Base-by-base conservation (phyloP, 2,888 invertebrate species). In the Nephrotoma appendiculata region DNA sequence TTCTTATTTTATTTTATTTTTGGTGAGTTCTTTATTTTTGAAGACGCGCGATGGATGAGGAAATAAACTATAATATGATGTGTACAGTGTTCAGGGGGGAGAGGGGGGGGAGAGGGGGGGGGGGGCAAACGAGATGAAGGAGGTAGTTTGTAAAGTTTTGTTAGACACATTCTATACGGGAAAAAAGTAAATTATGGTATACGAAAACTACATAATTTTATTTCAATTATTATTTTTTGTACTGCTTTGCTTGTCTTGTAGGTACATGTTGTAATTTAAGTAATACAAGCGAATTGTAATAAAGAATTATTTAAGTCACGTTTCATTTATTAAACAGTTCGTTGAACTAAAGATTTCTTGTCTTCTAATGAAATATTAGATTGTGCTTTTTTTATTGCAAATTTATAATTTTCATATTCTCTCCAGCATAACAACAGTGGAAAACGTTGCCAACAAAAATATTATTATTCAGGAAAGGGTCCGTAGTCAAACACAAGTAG, bases 281-380 rank as follows among this genome's bases (percentile, higher is more conserved):
- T 31, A 15, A 31, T 31, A 71, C 31, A 71, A 0, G 5, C 19
- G 4, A 31, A 31, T 44, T 71, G 31, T 71, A 31, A 71, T 71
- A 71, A 84, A 84, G 43, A 84, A 84, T 84, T 41, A 84, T 84
- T 41, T 15, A 84, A 84, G 42, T 85, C 85, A 85, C 85, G 85
- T 85, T 85, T 85, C 43, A 85, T 85, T 85, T 85, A 85, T 85
- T 45, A 85, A 85, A 43, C 45, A 85, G 85, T 45, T 85, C 85
- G 85, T 44, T 85, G 85, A 85, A 85, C 85, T 85, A 11, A 43
- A 15, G 41, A 42, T 84, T 84, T 84, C 2, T 43, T 84, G 15
- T 84, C 9, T 31, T 71, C 71, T 11, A 71, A 71, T 71, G 71
- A 71, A 71, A 9, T 71, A 71, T 71, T 71, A 31, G 52, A 52